Evolutionary conservation across 2,797 vertebrate species (phyloP), one percentile per base, ranked within the genome.

Genomic region (Clamator glandarius): DNA sequence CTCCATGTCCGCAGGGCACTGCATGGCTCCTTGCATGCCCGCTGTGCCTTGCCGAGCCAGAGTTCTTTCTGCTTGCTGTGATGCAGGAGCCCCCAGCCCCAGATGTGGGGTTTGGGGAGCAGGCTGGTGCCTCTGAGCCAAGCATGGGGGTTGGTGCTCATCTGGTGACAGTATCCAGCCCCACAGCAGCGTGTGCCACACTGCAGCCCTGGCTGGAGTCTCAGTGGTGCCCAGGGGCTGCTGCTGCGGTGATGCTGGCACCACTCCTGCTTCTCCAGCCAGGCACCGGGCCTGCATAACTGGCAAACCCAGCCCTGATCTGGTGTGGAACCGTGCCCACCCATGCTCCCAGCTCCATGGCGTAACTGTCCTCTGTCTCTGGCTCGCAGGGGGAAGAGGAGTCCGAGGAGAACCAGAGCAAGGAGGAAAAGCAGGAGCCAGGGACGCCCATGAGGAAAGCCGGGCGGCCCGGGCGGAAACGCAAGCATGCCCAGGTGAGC

Each of bases 401-500:
- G 96, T 96, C 97, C 85, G 98, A 98, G 96, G 97, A 98, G 95
- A 97, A 97, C 81, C 96, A 97, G 36, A 97, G 95, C 97, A 98
- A 97, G 78, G 99, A 98, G 86, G 98, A 99, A 96, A 99, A 97
- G 95, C 97, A 98, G 44, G 97, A 98, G 88, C 97, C 98, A 84
- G 98, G 98, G 81, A 97, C 97, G 67, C 97, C 98, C 66, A 97
- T 98, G 72, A 98, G 97, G 95, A 99, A 98, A 97, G 98, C 96
- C 52, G 98, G 98, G 96, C 98, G 98, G 93, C 98, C 98, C 10
- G 98, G 98, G 92, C 97, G 98, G 81, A 99, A 99, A 94, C 98
- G 98, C 97, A 99, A 99, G 95, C 98, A 98, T 85, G 98, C 98
- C 50, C 96, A 97, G 88, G 99, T 99, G 97, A 99, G 99, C 99